Conservation (phyloP, 2,797 vertebrate genomes). For the Mus spretus region DNA sequence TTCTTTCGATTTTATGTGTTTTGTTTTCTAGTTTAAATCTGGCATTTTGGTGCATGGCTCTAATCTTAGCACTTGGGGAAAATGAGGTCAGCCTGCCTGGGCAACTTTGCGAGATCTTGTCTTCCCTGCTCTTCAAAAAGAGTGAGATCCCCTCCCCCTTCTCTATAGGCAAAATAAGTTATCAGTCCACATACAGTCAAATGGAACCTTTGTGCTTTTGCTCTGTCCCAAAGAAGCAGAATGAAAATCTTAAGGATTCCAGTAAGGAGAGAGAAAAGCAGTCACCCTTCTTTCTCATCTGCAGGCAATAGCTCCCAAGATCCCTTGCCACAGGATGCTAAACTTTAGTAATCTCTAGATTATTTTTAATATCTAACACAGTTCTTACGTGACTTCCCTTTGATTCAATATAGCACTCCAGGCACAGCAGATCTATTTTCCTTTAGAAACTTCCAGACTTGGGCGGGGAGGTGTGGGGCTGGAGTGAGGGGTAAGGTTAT, state of each 20-base stretch:
- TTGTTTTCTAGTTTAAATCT: constrained; percentile 12
- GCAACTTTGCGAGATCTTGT: neutral
- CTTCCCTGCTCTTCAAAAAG: neutral
- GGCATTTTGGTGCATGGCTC: neutral
- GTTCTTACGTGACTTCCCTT: too few species aligned
- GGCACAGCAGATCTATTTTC: neutral
- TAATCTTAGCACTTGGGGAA: neutral
- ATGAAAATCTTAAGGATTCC: neutral
- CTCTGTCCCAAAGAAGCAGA: neutral
- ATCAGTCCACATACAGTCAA: neutral
- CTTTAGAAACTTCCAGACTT: neutral
- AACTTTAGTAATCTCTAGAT: neutral
- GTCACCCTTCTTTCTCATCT: neutral
- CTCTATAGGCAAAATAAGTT: neutral
- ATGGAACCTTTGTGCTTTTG: neutral
- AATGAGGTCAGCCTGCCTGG: neutral
- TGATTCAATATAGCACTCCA: neutral
- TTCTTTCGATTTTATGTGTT: constrained; percentile 41
- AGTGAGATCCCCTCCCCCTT: neutral
- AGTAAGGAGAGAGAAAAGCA: neutral
- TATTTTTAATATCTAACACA: neutral
- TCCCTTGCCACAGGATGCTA: neutral
- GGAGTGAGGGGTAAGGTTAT: neutral
- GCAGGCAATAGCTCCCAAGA: too few species aligned
- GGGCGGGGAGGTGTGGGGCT: neutral